phyloP scores from a whole-genome alignment of 2,888 invertebrate species.

The Cantharis rufa region DNA sequence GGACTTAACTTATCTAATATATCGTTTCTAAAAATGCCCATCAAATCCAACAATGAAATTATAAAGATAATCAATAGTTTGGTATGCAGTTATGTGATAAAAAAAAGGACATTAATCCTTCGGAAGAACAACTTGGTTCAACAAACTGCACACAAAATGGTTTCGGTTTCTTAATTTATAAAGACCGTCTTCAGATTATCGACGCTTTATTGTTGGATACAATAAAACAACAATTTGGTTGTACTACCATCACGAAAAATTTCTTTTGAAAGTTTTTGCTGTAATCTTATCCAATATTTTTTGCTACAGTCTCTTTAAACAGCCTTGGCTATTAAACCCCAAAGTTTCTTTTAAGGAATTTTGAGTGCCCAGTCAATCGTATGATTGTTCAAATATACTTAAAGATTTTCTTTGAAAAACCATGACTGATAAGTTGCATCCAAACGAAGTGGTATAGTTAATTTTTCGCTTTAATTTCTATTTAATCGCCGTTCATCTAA shows the following conservation, averaged over 20 bases:
- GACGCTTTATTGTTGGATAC: background rate
- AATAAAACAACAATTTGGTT: background rate
- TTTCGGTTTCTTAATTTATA: background rate
- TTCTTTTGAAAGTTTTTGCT: background rate
- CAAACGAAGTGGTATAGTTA: no score
- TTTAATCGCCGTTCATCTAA: no score
- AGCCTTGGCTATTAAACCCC: background rate
- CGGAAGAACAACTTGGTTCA: background rate
- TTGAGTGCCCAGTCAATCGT: no score
- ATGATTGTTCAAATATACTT: no score
- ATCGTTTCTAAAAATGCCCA: background rate
- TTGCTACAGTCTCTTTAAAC: background rate
- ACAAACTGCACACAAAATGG: background rate
- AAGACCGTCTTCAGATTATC: background rate
- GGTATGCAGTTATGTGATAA: background rate
- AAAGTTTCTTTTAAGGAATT: no score
- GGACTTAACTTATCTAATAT: background rate
- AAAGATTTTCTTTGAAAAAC: no score
- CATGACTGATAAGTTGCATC: no score
- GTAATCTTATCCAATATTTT: background rate
- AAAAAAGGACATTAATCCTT: background rate
- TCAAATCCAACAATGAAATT: background rate
- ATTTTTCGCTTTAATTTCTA: no score
- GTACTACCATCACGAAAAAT: background rate
- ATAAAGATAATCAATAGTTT: background rate